A percentile compares a stretch with the other conserved stretches of the same genome.
phyloP scores from a whole-genome alignment of 2,113 vertebrate genomes.

The Chionis minor region DNA sequence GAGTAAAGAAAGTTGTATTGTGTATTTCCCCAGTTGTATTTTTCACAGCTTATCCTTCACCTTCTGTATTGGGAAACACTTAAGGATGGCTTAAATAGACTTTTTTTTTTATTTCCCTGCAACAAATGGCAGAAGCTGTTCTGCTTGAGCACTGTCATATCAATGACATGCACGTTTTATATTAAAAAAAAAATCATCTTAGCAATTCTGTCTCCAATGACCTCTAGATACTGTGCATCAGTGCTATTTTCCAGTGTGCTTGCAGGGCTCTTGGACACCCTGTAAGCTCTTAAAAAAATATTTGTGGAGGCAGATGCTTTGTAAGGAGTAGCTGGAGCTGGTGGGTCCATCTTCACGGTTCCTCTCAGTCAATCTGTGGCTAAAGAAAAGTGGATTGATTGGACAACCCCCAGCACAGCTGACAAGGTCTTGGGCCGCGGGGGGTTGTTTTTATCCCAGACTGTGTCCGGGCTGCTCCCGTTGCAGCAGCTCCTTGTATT shows the following conservation, averaged over 20 bases:
- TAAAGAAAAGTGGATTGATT: neutral
- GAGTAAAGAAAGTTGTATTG: neutral
- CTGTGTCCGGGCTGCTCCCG: neutral
- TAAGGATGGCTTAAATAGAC: neutral
- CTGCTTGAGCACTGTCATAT: neutral
- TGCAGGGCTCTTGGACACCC: neutral
- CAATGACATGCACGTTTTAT: neutral
- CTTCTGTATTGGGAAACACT: neutral
- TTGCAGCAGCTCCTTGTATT: neutral
- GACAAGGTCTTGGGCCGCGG: neutral
- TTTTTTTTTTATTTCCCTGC: neutral
- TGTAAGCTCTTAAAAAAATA: neutral
- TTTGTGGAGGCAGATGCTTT: neutral
- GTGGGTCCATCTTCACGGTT: neutral
- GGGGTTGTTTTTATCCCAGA: neutral
- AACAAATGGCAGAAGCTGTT: neutral
- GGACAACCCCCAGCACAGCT: neutral
- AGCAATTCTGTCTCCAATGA: neutral
- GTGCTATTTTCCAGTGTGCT: neutral
- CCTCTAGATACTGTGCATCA: neutral
- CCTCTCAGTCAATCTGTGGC: neutral
- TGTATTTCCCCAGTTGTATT: neutral
- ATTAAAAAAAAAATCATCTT: neutral
- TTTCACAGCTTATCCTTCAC: neutral
- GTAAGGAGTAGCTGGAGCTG: neutral